Percentiles rank a stretch among this genome's conserved stretches.
Evolutionary conservation across 2,113 vertebrate species (phyloP).

Genomic region (Rhinogobius similis): DNA sequence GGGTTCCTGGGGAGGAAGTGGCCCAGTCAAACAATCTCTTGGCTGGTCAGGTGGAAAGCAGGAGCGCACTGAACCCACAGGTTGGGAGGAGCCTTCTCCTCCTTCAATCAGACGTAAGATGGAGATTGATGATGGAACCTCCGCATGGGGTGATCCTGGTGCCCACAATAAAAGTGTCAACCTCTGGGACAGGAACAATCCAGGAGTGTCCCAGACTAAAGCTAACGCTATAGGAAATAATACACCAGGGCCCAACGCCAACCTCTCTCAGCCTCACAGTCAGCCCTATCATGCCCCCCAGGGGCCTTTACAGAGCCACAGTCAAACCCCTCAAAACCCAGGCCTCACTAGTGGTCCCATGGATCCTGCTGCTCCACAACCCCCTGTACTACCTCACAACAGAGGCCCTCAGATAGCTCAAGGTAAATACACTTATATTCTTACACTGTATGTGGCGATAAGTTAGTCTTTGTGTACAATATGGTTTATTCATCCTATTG

Average conservation of each 20-base stretch:
- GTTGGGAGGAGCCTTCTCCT: conserved; percentile 96
- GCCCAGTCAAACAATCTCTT: conserved; percentile 59
- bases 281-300: conserved; percentile 74
- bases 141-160: conserved; percentile 96
- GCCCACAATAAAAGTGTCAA: conserved; percentile 92
- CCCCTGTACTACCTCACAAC: conserved; percentile 67
- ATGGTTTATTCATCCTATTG: conserved; percentile 3
- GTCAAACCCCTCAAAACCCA: conserved; percentile 74
- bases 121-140: conserved; percentile 98
- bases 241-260: conserved; percentile 60
- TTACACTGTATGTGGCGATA: neutral
- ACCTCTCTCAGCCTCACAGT: conserved; percentile 65
- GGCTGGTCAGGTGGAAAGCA: conserved; percentile 67
- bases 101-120: conserved; percentile 95
- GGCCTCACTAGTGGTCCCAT: conserved; percentile 72
- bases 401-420: conserved; percentile 65
- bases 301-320: conserved; percentile 78
- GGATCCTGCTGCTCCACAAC: conserved; percentile 70
- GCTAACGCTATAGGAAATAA: conserved; percentile 75
- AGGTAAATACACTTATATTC: conserved; percentile 53
- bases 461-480: neutral
- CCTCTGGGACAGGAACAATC: conserved; percentile 96
- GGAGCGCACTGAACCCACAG: conserved; percentile 87
- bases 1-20: conserved; percentile 84
- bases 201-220: conserved; percentile 83